These are phyloP conservation scores for Paraplagusia blochii DNA, from an alignment of 2,113 vertebrate genomes.

Conservation along the genomic window DNA sequence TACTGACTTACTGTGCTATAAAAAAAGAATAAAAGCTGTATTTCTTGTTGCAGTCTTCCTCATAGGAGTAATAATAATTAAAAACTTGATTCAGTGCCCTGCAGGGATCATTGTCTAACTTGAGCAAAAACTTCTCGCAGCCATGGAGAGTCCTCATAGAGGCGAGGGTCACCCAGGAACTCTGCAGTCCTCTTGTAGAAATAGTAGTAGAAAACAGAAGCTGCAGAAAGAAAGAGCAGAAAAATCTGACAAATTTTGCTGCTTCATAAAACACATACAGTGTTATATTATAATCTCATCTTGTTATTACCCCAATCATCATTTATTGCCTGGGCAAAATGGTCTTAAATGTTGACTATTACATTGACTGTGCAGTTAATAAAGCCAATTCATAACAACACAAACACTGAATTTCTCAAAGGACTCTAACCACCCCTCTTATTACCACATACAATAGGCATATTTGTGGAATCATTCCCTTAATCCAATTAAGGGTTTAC, in stretches of 20 bases:
- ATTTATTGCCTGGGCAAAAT: too few relatives aligned
- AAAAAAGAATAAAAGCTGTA: too few relatives aligned
- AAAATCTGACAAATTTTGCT: background rate
- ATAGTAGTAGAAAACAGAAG: constrained; percentile 88
- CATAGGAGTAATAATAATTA: too few relatives aligned
- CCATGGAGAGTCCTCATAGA: constrained; percentile 90
- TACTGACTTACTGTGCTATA: too few relatives aligned
- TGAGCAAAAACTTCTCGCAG: constrained; percentile 84
- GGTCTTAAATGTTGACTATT: too few relatives aligned
- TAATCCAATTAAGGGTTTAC: constrained; percentile 55
- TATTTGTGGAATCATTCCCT: constrained; percentile 32
- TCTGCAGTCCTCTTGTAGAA: constrained; percentile 90
- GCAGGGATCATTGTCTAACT: constrained; percentile 65
- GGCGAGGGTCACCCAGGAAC: constrained; percentile 87
- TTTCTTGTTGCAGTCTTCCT: too few relatives aligned
- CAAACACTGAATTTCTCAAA: constrained; percentile 7
- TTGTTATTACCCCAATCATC: too few relatives aligned
- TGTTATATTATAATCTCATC: too few relatives aligned
- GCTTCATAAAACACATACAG: too few relatives aligned
- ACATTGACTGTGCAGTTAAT: too few relatives aligned
- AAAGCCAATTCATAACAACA: too few relatives aligned
- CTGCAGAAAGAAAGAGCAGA: constrained; percentile 61
- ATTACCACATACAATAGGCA: constrained; percentile 10
- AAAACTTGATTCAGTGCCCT: background rate
- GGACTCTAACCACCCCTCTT: constrained; percentile 1